Evolutionary conservation across 2,113 vertebrate genomes (phyloP).

Genomic region (Epinephelus fuscoguttatus): DNA sequence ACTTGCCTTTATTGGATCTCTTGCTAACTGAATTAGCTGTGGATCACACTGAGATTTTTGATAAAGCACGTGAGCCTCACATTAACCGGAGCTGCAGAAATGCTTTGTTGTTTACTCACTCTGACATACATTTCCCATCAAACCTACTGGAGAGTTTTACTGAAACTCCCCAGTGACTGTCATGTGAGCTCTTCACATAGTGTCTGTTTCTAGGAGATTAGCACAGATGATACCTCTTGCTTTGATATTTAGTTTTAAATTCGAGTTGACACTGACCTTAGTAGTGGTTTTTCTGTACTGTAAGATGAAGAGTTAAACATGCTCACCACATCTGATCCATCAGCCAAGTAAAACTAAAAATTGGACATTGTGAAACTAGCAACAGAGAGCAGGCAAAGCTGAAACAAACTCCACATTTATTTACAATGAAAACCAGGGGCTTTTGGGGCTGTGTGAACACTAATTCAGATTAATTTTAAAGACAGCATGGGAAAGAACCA

Average conservation of each 20-base stretch:
- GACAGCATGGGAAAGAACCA: not conserved
- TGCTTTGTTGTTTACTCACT: slow-evolving; percentile 7
- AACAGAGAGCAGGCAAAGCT: not conserved
- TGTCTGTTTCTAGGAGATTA: not conserved
- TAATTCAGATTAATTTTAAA: not conserved
- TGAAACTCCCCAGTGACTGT: too few species aligned
- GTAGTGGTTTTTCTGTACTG: not conserved
- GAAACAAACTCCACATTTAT: not conserved
- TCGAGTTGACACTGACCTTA: not conserved
- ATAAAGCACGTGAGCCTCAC: slow-evolving; percentile 18
- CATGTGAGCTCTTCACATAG: not conserved
- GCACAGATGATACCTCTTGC: not conserved
- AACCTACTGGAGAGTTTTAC: not conserved
- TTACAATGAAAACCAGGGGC: not conserved
- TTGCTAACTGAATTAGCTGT: slow-evolving; percentile 19
- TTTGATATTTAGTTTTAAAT: not conserved
- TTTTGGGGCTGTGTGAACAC: not conserved
- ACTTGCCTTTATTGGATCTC: slow-evolving; percentile 45
- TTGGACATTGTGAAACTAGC: not conserved
- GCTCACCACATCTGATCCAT: not conserved
- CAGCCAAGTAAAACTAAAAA: slow-evolving; percentile 7
- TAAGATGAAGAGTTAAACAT: not conserved
- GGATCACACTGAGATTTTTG: slow-evolving; percentile 16
- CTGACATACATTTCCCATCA: not conserved
- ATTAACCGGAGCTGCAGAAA: slow-evolving; percentile 10